Base-by-base conservation (phyloP, 2,888 invertebrate genomes). In the Oscheius myriophilus region DNA sequence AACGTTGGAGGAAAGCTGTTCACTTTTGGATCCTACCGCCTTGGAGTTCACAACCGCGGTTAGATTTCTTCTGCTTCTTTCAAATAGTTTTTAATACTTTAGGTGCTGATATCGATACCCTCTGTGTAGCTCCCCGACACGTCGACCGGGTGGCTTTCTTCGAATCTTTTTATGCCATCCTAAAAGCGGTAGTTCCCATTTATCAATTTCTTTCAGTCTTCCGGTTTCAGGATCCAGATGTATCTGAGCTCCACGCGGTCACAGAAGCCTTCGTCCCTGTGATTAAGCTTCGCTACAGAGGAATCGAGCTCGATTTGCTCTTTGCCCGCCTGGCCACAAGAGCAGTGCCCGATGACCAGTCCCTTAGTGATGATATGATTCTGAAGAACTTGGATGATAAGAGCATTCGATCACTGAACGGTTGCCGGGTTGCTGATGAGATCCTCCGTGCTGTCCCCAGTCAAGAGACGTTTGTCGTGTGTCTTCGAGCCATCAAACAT, bases 181-280 rank as follows among this genome's bases (percentile, higher is more conserved):
- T 98, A 21, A 94, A 93, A 87, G 90, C 91, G 83, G 83, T 83
- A 94, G 42, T 71, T 57, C 14, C 97, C 96, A 88, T 96, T 96
- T 88, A 2, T 16, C 1, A 25, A 52, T 41, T 57, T 9, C 23
- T 57, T 65, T n/a, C 18, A 14, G 12, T 14, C 14, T 49, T 39
- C 16, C 46, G 7, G 16, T 53, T 73, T 61, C 69, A 84, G 77
- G 93, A 87, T 90, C 91, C 84, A 93, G 77, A 82, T 45, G 84
- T 84, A 25, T 72, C 82, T 9, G 84, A 86, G 54, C 80, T 86
- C 23, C 85, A 92, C 92, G 92, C 95, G 1, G 96, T 99, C 0
- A 96, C 97, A 88, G 97, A 97, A 87, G 98, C 98, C 0, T 99
- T 93, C 89, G 98, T 99, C 78, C 98, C 98, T 2, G 95, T 99